phyloP scores from a whole-genome alignment of 2,113 vertebrate species.

The Triplophysa rosa region DNA sequence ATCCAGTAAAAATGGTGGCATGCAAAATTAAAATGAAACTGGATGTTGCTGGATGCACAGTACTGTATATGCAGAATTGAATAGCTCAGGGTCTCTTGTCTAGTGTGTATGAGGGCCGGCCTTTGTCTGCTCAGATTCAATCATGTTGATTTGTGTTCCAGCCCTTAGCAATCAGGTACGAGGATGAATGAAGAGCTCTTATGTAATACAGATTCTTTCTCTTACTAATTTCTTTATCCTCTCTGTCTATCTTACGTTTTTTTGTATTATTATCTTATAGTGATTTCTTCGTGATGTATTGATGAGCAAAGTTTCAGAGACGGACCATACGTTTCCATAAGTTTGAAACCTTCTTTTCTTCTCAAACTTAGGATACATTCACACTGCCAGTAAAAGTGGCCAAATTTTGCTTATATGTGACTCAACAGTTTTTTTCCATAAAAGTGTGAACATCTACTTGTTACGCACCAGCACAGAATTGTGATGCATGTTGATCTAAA shows the following conservation, averaged over 20 bases:
- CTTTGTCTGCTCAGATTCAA: constrained; percentile 16
- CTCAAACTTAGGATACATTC: too few species aligned
- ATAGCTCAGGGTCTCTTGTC: constrained; percentile 11
- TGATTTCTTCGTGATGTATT: background rate
- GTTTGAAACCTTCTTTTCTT: background rate
- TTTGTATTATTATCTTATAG: background rate
- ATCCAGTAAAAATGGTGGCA: background rate
- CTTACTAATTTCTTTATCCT: background rate
- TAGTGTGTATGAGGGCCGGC: background rate
- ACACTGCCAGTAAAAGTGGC: too few species aligned
- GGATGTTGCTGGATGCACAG: background rate
- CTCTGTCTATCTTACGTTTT: background rate
- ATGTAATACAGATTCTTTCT: background rate
- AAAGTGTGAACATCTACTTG: too few species aligned
- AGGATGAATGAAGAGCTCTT: constrained; percentile 37
- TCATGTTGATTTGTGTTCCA: constrained; percentile 33
- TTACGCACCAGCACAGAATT: too few species aligned
- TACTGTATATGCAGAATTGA: background rate
- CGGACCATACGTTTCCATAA: too few species aligned
- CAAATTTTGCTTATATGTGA: too few species aligned
- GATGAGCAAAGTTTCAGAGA: constrained; percentile 1
- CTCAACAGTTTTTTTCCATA: too few species aligned
- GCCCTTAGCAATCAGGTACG: constrained; percentile 30
- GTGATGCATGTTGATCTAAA: too few species aligned
- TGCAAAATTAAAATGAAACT: constrained; percentile 5